Percentiles rank a stretch among this genome's conserved stretches.
phyloP scores from a whole-genome alignment of 2,797 vertebrate genomes.

The Sebastes glaucus region DNA sequence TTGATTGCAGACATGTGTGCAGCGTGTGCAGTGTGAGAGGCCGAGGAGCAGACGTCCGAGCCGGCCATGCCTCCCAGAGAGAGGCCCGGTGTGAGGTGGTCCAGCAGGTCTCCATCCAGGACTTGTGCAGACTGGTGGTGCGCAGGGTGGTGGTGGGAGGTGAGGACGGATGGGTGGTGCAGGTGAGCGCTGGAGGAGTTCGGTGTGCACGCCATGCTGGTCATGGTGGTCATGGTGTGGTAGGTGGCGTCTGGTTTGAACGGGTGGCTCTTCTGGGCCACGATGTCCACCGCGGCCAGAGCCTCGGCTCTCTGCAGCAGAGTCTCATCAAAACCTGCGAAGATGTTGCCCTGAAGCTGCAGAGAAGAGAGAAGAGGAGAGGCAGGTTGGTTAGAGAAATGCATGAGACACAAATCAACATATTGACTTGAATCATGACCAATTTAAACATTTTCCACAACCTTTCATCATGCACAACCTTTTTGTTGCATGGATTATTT shows the following conservation, averaged over 20 bases:
- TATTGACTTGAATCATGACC: neutral
- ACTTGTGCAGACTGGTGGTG: conserved; percentile 89
- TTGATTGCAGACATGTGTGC: conserved; percentile 91
- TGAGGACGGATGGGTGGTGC: conserved; percentile 91
- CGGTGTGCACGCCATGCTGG: conserved; percentile 91
- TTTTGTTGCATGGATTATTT: neutral
- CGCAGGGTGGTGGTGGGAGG: conserved; percentile 82
- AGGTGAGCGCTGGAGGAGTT: conserved; percentile 90
- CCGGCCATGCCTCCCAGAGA: conserved; percentile 87
- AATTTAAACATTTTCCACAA: neutral
- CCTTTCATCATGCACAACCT: too few species aligned
- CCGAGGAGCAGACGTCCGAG: conserved; percentile 88
- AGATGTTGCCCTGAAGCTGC: conserved; percentile 91
- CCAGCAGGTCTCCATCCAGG: conserved; percentile 90
- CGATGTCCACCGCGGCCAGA: conserved; percentile 93
- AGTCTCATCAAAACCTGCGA: conserved; percentile 92
- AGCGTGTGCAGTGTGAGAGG: conserved; percentile 86
- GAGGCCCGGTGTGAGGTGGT: conserved; percentile 89
- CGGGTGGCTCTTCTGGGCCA: conserved; percentile 90
- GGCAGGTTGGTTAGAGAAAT: neutral
- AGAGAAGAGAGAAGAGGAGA: conserved; percentile 3
- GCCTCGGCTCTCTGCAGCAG: conserved; percentile 92
- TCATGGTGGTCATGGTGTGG: conserved; percentile 96
- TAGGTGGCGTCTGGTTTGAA: conserved; percentile 95
- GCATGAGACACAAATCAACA: neutral